These are phyloP conservation scores for Natator depressus DNA, from an alignment of 2,113 vertebrate genomes.

Conservation along the genomic window DNA sequence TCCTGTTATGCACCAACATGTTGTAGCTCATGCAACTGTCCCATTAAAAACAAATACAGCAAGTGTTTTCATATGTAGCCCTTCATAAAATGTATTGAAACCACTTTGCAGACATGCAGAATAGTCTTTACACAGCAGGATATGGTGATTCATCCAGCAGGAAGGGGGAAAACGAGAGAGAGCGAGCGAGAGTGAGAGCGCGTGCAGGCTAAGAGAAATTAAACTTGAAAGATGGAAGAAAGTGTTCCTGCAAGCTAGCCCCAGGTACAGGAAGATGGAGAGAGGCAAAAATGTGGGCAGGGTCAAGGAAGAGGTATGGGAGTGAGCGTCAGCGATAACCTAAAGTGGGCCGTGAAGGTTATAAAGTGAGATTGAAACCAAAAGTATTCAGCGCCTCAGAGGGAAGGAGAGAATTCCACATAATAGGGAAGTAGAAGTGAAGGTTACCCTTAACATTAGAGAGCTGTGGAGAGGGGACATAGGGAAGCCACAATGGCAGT, in stretches of 20 bases:
- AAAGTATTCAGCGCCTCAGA: background rate
- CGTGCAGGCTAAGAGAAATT: background rate
- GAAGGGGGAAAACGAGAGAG: background rate
- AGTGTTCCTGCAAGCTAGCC: background rate
- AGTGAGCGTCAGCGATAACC: background rate
- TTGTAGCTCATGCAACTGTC: background rate
- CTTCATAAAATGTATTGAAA: background rate
- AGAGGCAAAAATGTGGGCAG: background rate
- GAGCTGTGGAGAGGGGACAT: background rate
- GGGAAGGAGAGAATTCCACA: background rate
- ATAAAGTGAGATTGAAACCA: background rate
- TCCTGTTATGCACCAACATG: background rate
- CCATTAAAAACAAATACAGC: background rate
- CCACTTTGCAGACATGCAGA: background rate
- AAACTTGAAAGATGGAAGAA: background rate
- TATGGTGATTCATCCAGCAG: background rate
- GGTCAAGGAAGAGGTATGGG: background rate
- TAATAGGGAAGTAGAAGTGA: conserved; percentile 6
- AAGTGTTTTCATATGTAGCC: background rate
- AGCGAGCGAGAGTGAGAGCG: background rate
- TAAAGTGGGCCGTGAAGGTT: background rate
- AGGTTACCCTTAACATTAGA: background rate
- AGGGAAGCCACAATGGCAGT: background rate
- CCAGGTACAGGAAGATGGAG: background rate
- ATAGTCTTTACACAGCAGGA: background rate